Percentiles rank a stretch among this genome's conserved stretches.
phyloP scores from a whole-genome alignment of 2,888 invertebrate genomes.

The Tiphia femorata region DNA sequence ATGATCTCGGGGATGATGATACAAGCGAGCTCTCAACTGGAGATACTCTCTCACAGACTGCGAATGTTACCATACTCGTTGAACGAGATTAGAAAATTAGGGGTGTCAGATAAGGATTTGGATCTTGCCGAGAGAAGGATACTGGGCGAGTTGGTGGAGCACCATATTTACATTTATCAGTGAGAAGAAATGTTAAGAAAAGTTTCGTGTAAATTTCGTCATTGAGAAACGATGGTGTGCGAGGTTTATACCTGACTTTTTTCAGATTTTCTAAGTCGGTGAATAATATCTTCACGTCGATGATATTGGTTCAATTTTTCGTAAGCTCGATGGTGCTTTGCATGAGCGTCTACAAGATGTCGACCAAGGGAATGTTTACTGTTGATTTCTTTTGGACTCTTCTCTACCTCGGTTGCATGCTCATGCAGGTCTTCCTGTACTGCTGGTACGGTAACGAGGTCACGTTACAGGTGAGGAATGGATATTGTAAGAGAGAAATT shows the following conservation, averaged over 20 bases:
- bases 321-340: constrained; percentile 35
- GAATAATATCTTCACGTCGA: constrained; percentile 20
- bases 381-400: neutral
- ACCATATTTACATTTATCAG: constrained; percentile 33
- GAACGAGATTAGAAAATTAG: neutral
- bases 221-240: neutral
- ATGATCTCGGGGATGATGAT: constrained; percentile 48
- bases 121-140: neutral
- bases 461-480: constrained; percentile 29
- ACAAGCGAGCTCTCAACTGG: constrained; percentile 51
- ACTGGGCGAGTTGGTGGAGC: constrained; percentile 14
- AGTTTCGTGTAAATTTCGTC: neutral
- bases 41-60: constrained; percentile 47
- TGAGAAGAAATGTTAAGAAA: no score
- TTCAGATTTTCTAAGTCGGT: constrained; percentile 13
- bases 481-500: neutral
- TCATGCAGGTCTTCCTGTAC: constrained; percentile 38
- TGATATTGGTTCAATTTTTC: constrained; percentile 32
- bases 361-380: constrained; percentile 1
- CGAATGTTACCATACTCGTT: neutral
- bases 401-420: constrained; percentile 31
- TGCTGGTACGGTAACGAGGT: constrained; percentile 45
- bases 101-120: neutral
- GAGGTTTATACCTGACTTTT: neutral
- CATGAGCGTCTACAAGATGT: constrained; percentile 31